Base-by-base conservation (phyloP, 1,140 invertebrate genomes). In the Sesamia nonagrioides region DNA sequence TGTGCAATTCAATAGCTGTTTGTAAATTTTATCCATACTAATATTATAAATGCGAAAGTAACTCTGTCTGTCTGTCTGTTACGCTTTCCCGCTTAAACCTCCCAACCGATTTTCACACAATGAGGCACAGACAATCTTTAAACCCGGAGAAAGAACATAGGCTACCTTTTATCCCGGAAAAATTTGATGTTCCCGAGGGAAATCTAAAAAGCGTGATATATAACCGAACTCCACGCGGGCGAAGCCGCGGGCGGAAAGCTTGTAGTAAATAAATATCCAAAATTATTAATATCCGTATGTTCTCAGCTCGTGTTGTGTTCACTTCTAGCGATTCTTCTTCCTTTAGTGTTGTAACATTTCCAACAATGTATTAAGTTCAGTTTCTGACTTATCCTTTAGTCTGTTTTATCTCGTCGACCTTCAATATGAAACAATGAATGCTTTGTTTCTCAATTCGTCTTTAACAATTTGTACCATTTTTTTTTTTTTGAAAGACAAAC, bases 391-490 rank as follows among this genome's bases (percentile, higher is more conserved):
- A 78, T 74, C 78, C 78, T 74, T 42, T 27, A 27, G 40, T 76
- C 56, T n/a, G 61, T 66, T 76, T 79, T 61, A 82, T 82, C 72
- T 78, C 18, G 35, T 66, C 58, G 81, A 80, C 81, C 81, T 86
- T 86, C 81, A 66, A 52, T 63, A 56, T 52, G 52, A 74, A 84
- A 84, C 82, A 84, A 86, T 80, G 78, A 78, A 68, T 68, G 61
- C 79, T 80, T 84, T 84, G 80, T 81, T 73, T 71, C 58, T 66
- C 42, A 77, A 54, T 77, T 77, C 45, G 0, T 77, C 18, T 63
- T 50, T 45, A 42, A 33, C 54, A 60, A 73, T 42, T 21, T 42
- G 35, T 48, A 75, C 21, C 73, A 75, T 50, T 61, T 60, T 27
- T 27, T 60, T 27, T 27, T 27, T 27, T 74, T 74, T 63, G 56